Evolutionary conservation across 2,113 vertebrate genomes (phyloP), one percentile per base, ranked within the genome.

Genomic region (Ceratotherium simum): DNA sequence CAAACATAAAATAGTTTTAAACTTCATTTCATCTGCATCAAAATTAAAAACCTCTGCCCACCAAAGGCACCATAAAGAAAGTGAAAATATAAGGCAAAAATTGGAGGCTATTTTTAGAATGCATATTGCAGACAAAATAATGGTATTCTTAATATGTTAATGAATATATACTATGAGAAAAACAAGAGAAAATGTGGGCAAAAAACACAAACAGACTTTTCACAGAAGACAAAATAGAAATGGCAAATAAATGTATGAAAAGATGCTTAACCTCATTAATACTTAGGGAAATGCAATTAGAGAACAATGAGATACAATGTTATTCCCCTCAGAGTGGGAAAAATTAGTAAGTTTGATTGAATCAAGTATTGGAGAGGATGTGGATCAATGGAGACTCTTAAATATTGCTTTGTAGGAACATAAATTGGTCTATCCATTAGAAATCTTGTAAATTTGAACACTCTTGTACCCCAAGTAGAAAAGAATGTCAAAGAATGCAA

Each of bases 401-500:
- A 84, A 62, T 92, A 85, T 9, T 69, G 17, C 11, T 82, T 82
- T 81, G 6, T 84, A 95, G 56, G n/a, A 84, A 65, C 73, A 42
- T 60, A 96, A 91, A 64, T 76, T 84, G 76, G 9, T 36, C 60
- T 88, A 67, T 25, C 2, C 25, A 91, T 64, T 23, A 79, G 69
- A 88, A 96, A 81, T 76, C 48, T 93, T 81, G 82, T 51, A 80
- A 90, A 81, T 82, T 82, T 80, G 65, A 90, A 84, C 51, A 64
- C 65, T 14, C 29, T 65, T 9, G 2, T 46, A 83, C 1, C 2
- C 33, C 29, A 81, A 48, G 14, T 56, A 88, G 39, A 86, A 95
- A 79, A 54, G 17, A 95, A 79, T 72, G 21, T 33, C 67, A 70
- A 39, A 31, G 20, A 92, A 51, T 25, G 1, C 58, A 75, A 80